A percentile compares a stretch with the other conserved stretches of the same genome.
These are phyloP conservation scores for Chelonia mydas DNA, from an alignment of 2,797 vertebrate genomes.

Conservation along the genomic window DNA sequence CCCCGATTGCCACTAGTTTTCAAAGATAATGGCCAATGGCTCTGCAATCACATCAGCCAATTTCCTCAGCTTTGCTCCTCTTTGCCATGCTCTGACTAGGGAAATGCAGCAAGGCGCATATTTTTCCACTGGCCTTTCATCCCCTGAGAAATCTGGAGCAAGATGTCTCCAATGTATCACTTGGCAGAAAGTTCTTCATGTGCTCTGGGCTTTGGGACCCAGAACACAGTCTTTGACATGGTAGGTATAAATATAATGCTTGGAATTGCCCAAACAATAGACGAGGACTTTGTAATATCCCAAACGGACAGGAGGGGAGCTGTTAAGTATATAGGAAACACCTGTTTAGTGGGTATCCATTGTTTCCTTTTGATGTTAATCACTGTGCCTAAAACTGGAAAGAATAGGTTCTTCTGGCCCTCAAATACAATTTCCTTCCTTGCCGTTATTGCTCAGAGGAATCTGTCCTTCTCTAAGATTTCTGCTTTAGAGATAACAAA, in stretches of 20 bases:
- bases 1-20: no score
- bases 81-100: background rate
- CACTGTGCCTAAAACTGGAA: slow-evolving; percentile 74
- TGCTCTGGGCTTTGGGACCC: background rate
- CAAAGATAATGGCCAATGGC: no score
- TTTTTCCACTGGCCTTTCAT: background rate
- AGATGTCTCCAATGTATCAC: slow-evolving; percentile 34
- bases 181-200: background rate
- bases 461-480: slow-evolving; percentile 62
- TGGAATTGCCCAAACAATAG: slow-evolving; percentile 72
- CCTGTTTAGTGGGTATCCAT: slow-evolving; percentile 75
- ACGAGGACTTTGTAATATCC: slow-evolving; percentile 46
- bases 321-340: slow-evolving; percentile 73
- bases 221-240: slow-evolving; percentile 17
- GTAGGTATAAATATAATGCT: slow-evolving; percentile 71
- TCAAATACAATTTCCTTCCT: slow-evolving; percentile 72
- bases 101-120: background rate
- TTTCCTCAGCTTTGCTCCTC: background rate
- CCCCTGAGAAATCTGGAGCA: background rate
- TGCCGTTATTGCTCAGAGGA: slow-evolving; percentile 63
- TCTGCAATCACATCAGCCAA: no score
- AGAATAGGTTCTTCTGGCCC: slow-evolving; percentile 71
- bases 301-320: slow-evolving; percentile 64
- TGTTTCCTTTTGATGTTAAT: slow-evolving; percentile 78
- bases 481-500: slow-evolving; percentile 53